These are phyloP conservation scores for Eueremaeus valkanovi DNA, from an alignment of 2,888 invertebrate genomes.

Conservation along the genomic window DNA sequence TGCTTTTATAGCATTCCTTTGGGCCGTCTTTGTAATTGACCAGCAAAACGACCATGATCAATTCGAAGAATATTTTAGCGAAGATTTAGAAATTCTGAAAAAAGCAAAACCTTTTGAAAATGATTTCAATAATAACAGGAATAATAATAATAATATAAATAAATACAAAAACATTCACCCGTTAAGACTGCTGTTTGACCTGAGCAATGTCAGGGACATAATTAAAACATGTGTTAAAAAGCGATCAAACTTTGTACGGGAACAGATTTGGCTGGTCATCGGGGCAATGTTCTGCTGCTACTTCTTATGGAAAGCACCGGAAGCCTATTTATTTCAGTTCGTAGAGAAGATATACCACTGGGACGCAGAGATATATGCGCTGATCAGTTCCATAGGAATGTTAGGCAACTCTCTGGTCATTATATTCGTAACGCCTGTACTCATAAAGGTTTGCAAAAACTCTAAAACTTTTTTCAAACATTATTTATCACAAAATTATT, in stretches of 20 bases:
- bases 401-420: background rate
- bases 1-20: background rate
- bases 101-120: background rate
- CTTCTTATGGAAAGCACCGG: background rate
- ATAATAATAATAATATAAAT: no score
- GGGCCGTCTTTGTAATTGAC: background rate
- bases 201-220: constrained; percentile 15
- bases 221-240: background rate
- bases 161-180: background rate
- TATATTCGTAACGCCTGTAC: background rate
- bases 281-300: background rate
- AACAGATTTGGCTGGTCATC: constrained; percentile 4
- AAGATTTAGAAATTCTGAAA: background rate
- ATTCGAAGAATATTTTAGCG: background rate
- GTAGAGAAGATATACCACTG: constrained; percentile 2
- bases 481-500: no score
- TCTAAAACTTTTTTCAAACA: no score
- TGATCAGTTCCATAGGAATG: background rate
- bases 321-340: background rate
- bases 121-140: background rate
- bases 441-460: constrained; percentile 21
- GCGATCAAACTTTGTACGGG: background rate
- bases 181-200: background rate
- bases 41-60: background rate
- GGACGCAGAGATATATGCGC: background rate